Evolutionary conservation across 2,113 vertebrate genomes (phyloP).

Genomic region (Sakesphorus luctuosus): DNA sequence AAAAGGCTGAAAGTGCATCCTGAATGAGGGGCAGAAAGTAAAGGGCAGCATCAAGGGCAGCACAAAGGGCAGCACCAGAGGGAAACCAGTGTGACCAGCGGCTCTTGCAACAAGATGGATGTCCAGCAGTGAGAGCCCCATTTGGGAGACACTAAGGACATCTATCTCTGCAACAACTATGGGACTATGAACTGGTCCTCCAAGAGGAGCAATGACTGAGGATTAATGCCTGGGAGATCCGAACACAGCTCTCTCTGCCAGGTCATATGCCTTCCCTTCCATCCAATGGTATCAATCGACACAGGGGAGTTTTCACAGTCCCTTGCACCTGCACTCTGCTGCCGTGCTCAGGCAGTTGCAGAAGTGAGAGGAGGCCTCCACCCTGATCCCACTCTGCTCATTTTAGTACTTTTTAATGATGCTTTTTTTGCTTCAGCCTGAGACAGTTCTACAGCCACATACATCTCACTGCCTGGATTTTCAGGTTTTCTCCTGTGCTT

Average conservation of each 20-base stretch:
- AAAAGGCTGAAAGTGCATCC: rapidly evolving
- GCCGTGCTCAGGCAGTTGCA: not conserved
- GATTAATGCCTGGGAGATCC: not conserved
- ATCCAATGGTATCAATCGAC: rapidly evolving
- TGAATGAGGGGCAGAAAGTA: not conserved
- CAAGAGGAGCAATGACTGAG: not conserved
- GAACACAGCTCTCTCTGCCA: rapidly evolving
- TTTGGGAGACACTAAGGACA: not conserved
- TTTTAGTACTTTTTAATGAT: not conserved
- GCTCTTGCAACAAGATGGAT: not conserved
- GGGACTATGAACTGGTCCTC: not conserved
- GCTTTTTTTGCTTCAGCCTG: not conserved
- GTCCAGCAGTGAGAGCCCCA: not conserved
- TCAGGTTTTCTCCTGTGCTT: not conserved
- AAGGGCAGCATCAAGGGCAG: not conserved
- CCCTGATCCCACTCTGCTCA: not conserved
- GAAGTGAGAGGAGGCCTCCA: not conserved
- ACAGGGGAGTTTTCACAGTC: not conserved
- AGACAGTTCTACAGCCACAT: not conserved
- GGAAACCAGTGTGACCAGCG: rapidly evolving
- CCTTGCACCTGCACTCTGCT: not conserved
- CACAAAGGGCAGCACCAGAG: not conserved
- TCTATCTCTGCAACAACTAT: not conserved
- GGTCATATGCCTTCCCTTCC: rapidly evolving
- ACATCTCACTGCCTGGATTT: not conserved